A percentile compares a stretch with the other conserved stretches of the same genome.
phyloP scores from a whole-genome alignment of 2,113 vertebrate species.

The Pelecanus crispus region DNA sequence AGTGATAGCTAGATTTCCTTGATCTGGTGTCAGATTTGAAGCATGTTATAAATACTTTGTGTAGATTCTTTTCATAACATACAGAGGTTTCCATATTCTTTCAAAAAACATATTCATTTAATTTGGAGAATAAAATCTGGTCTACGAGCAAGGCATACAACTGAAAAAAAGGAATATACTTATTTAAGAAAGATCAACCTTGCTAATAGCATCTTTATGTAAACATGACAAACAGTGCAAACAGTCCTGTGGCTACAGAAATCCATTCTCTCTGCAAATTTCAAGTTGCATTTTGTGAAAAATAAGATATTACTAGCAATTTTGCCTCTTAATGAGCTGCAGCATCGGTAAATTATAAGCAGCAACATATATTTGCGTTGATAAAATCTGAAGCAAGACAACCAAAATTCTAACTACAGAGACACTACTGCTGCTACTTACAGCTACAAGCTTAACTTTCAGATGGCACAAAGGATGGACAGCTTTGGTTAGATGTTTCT shows the following conservation, averaged over 20 bases:
- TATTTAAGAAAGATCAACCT: not conserved
- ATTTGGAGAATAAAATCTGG: not conserved
- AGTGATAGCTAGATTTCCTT: not conserved
- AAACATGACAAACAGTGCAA: not conserved
- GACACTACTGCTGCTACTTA: not conserved
- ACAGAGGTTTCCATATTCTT: not conserved
- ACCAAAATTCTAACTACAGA: not conserved
- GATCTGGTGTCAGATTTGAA: not conserved
- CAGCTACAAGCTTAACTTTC: not conserved
- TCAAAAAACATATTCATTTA: not conserved
- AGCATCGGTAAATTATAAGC: not conserved
- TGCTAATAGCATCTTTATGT: not conserved
- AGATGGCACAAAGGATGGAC: not conserved
- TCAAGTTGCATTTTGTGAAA: not conserved
- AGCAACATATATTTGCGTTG: not conserved
- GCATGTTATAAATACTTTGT: not conserved
- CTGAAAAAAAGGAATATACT: not conserved
- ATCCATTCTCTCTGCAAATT: not conserved
- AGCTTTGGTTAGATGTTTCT: not conserved
- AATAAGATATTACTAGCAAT: not conserved
- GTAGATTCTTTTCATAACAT: not conserved
- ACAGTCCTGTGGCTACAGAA: not conserved
- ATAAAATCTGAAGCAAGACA: not conserved
- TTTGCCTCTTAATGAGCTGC: not conserved
- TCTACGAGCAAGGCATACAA: not conserved